Base-by-base conservation (phyloP, 2,113 vertebrate species). In the Ammodramus savannarum region DNA sequence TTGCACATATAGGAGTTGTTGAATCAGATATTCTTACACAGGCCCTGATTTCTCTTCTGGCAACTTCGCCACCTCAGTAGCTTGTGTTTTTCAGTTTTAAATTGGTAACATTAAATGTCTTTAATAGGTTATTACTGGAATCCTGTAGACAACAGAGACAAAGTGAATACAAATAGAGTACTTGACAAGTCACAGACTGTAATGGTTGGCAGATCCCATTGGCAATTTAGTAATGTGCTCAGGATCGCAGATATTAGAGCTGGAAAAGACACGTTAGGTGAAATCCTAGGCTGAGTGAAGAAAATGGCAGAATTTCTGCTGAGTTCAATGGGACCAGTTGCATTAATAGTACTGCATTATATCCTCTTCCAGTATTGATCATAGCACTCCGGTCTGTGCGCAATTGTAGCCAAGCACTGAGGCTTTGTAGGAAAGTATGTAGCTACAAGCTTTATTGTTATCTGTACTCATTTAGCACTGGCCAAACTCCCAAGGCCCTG, bases 81-180 rank as follows among this genome's bases (percentile, higher is more conserved):
- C 90, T 96, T 91, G 80, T 94, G 91, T 74, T 93, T 97, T 97
- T 91, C 95, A 92, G 89, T 84, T 96, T 95, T 87, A 95, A 97
- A 95, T 95, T 93, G 93, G 86, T 95, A 95, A 94, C 82, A 82
- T 94, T 95, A 92, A 96, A 92, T 93, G 91, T 89, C 86, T 90
- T 97, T 95, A 96, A 96, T 95, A 93, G 93, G 91, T 97, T 96
- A 94, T 97, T 97, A 96, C 75, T 87, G 79, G 86, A 96, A 96
- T 97, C 88, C 88, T 94, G 94, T 91, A 72, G 69, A 79, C 1
- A 5, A 73, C 67, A 87, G 85, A 95, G 85, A 89, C 4, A 19
- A 89, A 77, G 63, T 93, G 96, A 96, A 96, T 96, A 95, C 94
- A 96, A 95, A 95, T 87, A 94, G 76, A 78, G 75, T 79, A 55